Conservation (phyloP, 1,140 invertebrate genomes). For the Melipona quadrifasciata region DNA sequence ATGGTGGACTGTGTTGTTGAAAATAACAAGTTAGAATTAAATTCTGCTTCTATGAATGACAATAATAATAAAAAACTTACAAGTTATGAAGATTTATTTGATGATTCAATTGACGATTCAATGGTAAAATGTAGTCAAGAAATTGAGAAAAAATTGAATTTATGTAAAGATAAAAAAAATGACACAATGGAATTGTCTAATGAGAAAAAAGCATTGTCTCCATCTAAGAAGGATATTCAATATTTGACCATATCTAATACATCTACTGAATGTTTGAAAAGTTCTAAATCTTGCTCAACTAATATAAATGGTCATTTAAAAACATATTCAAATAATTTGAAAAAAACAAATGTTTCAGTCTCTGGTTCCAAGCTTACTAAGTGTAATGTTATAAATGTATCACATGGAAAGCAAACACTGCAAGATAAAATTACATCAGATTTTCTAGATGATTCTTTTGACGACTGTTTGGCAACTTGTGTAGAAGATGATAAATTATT, state of each 20-base stretch:
- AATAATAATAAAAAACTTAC: slow-evolving; percentile 21
- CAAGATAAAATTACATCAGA: slow-evolving; percentile 12
- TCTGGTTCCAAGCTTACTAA: slow-evolving; percentile 20
- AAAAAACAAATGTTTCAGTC: slow-evolving; percentile 2
- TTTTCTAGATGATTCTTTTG: slow-evolving; percentile 72
- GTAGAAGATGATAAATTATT: slow-evolving; percentile 61
- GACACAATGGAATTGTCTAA: neutral
- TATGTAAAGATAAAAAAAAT: slow-evolving; percentile 11
- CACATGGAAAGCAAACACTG: neutral
- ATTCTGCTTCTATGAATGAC: neutral
- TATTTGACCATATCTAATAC: neutral
- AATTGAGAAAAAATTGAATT: slow-evolving; percentile 70
- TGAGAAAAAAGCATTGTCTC: slow-evolving; percentile 12
- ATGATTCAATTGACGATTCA: slow-evolving; percentile 73
- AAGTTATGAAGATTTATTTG: slow-evolving; percentile 70
- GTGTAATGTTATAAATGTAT: slow-evolving; percentile 19
- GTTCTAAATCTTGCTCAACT: slow-evolving; percentile 10
- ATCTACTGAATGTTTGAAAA: neutral
- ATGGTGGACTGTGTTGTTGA: neutral
- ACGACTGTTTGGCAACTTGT: slow-evolving; percentile 68
- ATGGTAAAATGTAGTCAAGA: slow-evolving; percentile 75
- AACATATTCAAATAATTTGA: slow-evolving; percentile 49
- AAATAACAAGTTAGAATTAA: neutral
- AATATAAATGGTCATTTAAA: neutral
- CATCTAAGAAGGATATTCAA: neutral